These are phyloP conservation scores for Entomyzon cyanotis DNA, from an alignment of 2,113 vertebrate species.

Conservation along the genomic window DNA sequence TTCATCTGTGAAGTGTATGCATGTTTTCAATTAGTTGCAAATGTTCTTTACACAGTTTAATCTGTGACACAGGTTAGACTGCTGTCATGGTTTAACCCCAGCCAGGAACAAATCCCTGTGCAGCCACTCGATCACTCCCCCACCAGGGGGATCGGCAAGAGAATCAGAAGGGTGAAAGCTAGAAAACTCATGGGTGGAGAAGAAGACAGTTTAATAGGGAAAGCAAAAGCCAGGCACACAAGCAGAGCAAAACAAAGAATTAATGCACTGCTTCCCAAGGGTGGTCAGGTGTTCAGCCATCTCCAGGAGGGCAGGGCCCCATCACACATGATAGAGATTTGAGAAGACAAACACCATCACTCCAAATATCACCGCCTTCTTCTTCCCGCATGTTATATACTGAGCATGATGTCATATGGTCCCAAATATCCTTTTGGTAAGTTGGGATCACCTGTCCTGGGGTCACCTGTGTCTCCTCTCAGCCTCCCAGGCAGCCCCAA, in stretches of 20 bases:
- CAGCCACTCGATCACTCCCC: not conserved
- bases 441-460: not conserved
- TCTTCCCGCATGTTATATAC: not conserved
- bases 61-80: not conserved
- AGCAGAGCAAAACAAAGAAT: not conserved
- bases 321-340: accelerated
- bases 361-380: not conserved
- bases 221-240: not conserved
- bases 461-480: not conserved
- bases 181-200: not conserved
- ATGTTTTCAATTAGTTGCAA: not conserved
- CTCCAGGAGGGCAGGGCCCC: not conserved
- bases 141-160: accelerated
- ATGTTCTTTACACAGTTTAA: not conserved
- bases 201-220: not conserved
- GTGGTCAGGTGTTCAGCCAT: not conserved
- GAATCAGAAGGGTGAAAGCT: not conserved
- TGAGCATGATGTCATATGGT: too few species aligned
- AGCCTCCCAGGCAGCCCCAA: accelerated
- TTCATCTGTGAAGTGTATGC: not conserved
- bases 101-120: not conserved
- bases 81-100: not conserved
- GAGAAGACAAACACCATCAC: not conserved
- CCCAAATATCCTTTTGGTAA: not conserved
- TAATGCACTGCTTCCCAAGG: not conserved